These are phyloP conservation scores for Crocodylus rhombifer DNA, from an alignment of 2,797 vertebrate genomes.

Conservation along the genomic window DNA sequence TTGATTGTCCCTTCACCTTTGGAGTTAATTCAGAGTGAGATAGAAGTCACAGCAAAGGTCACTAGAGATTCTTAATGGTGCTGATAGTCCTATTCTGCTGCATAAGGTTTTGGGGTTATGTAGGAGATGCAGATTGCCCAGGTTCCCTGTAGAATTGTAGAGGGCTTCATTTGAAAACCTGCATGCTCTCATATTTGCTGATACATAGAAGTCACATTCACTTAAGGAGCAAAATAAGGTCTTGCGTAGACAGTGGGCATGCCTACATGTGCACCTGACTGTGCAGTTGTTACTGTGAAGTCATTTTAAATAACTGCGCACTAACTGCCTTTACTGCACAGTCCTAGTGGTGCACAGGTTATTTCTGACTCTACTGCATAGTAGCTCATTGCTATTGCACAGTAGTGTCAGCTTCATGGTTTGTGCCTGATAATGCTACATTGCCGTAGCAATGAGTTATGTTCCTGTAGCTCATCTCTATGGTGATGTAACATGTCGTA, in stretches of 20 bases:
- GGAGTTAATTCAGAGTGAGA: neutral
- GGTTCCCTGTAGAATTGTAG: neutral
- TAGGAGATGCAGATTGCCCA: neutral
- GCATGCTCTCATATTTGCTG: neutral
- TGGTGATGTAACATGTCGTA: no score
- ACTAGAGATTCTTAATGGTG: neutral
- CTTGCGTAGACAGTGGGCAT: neutral
- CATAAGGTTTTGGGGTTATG: rapidly evolving
- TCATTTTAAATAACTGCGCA: no score
- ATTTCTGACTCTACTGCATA: no score
- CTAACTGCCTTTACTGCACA: no score
- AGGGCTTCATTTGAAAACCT: neutral
- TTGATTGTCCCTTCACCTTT: neutral
- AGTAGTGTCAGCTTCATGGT: no score
- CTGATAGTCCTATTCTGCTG: neutral
- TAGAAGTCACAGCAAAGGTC: rapidly evolving
- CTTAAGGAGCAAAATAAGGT: neutral
- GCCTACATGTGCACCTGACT: no score
- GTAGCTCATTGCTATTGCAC: no score
- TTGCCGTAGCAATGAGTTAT: no score
- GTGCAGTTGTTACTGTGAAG: no score
- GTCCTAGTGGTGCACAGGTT: no score
- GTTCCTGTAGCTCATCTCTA: no score
- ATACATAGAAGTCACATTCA: neutral
- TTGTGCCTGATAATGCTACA: no score